A percentile compares a stretch with the other conserved stretches of the same genome.
Conservation (phyloP, 1,140 invertebrate species). For the Parasteatoda tepidariorum region DNA sequence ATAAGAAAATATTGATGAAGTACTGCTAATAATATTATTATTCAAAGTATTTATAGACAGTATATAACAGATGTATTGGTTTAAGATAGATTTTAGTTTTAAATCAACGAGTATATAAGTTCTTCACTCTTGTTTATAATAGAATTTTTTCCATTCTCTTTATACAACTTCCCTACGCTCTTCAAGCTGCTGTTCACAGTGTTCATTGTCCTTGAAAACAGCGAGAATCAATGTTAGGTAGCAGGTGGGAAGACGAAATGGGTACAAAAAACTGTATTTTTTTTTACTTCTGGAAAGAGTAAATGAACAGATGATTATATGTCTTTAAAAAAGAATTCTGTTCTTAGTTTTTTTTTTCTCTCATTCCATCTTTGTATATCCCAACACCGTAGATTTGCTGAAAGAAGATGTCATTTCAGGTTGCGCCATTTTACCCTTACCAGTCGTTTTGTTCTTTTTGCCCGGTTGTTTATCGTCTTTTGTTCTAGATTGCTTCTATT, state of each 20-base stretch:
- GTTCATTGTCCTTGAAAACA: not conserved
- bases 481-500: not conserved
- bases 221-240: not conserved
- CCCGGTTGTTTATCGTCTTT: not conserved
- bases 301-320: conserved; percentile 20
- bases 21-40: no score
- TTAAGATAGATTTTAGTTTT: not conserved
- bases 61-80: no score
- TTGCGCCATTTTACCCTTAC: not conserved
- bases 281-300: not conserved
- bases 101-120: not conserved
- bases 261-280: not conserved
- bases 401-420: not conserved
- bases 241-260: not conserved
- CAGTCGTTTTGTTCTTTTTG: not conserved
- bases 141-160: not conserved
- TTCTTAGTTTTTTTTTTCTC: not conserved
- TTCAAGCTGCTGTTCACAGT: not conserved
- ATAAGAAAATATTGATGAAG: no score
- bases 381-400: not conserved
- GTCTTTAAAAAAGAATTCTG: not conserved
- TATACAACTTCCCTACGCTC: not conserved
- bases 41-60: no score
- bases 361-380: not conserved
- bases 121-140: no score